These are phyloP conservation scores for Plodia interpunctella DNA, from an alignment of 1,140 invertebrate genomes.

Conservation along the genomic window DNA sequence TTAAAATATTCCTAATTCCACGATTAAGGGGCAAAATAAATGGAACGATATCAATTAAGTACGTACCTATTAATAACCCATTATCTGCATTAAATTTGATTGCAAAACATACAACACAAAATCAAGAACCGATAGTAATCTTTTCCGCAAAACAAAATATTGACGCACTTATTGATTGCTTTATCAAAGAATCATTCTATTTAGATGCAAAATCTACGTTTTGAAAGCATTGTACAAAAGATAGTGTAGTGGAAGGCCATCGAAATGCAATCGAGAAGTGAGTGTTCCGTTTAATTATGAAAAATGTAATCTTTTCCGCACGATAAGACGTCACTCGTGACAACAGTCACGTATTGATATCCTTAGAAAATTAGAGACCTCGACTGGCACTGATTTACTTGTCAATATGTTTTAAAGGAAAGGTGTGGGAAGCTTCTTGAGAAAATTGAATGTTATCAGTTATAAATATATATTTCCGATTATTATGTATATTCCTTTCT, in stretches of 20 bases:
- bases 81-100: neutral
- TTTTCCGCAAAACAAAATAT: neutral
- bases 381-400: neutral
- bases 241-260: neutral
- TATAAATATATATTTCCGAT: neutral
- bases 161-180: neutral
- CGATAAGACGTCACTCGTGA: neutral
- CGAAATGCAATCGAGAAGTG: neutral
- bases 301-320: constrained; percentile 5
- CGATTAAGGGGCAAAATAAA: neutral
- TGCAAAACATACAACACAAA: neutral
- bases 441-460: neutral
- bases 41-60: neutral
- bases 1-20: too few relatives aligned
- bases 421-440: neutral
- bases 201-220: neutral
- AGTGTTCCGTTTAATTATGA: neutral
- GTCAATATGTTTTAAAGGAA: neutral
- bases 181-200: too few relatives aligned
- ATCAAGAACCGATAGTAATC: neutral
- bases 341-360: constrained; percentile 2
- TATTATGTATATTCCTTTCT: too few relatives aligned
- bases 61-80: neutral
- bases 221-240: neutral
- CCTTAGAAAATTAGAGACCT: neutral